Evolutionary conservation across 2,888 invertebrate genomes (phyloP), one percentile per base, ranked within the genome.

Genomic region (Noctua fimbriata): DNA sequence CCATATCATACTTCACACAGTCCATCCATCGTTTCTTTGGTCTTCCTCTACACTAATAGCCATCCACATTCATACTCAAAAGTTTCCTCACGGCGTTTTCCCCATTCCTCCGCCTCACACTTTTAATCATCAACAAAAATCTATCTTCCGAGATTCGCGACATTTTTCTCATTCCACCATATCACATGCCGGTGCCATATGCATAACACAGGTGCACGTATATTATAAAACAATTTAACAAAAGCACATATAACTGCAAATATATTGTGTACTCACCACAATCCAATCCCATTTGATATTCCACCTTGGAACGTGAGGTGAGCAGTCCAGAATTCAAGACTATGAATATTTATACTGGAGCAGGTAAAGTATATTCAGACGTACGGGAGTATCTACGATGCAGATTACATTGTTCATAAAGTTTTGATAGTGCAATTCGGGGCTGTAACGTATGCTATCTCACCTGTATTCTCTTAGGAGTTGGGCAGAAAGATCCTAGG

Each of bases 271-370:
- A 72, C 81, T 83, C 79, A 70, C 79, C 85, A 87, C 78, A 80
- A 87, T 79, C 88, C 88, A 82, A 89, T 89, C 76, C 80, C 78
- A 89, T 88, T 89, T 89, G 76, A 82, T 87, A 88, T 88, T 88
- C 81, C 84, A 81, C 79, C 72, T 83, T 70, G 76, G 73, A 81
- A 82, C 84, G 86, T 89, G 86, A 87, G 88, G 83, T 88, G 82
- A 80, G 71, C 78, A 89, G 86, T 82, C 81, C 89, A 87, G 86
- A 86, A 88, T 81, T 86, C 86, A 84, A 87, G 82, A 78, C 79
- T 82, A 87, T 88, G 89, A 89, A 88, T 88, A 88, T 88, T 88
- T 88, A 87, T 79, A 73, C 66, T 69, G 67, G 65, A 85, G 28
- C 70, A 70, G 74, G 76, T 85, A 76, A 82, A 79, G 78, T 81